These are phyloP conservation scores for Caenorhabditis plicata DNA, from an alignment of 2,888 invertebrate genomes.

Conservation along the genomic window DNA sequence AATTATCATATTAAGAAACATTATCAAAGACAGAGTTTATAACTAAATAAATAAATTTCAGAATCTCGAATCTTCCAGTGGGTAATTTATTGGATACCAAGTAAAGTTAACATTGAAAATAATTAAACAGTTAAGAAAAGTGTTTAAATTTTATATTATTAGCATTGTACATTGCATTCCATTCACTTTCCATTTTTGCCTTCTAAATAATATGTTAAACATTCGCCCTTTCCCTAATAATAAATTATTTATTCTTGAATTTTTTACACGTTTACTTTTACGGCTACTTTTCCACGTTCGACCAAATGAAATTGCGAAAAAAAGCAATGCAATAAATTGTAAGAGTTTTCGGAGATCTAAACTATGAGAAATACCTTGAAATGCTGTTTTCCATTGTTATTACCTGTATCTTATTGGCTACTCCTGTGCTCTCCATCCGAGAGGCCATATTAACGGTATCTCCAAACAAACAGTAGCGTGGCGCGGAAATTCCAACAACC, in stretches of 20 bases:
- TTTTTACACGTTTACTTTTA: constrained; percentile 41
- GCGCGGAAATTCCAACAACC: constrained; percentile 62
- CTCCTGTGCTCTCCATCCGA: constrained; percentile 62
- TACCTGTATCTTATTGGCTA: constrained; percentile 60
- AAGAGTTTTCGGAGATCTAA: constrained; percentile 60
- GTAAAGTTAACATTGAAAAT: too few species aligned
- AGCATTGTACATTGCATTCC: too few species aligned
- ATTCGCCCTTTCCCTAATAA: constrained; percentile 62
- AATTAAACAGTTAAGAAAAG: too few species aligned
- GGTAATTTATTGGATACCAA: too few species aligned
- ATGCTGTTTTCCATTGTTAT: not conserved
- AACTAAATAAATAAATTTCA: too few species aligned
- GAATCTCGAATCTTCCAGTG: too few species aligned
- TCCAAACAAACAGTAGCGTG: constrained; percentile 61
- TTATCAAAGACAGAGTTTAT: too few species aligned
- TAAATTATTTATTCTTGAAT: not conserved
- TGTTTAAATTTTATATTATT: too few species aligned
- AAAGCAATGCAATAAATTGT: constrained; percentile 61
- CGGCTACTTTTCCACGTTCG: constrained; percentile 62
- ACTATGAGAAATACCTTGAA: not conserved
- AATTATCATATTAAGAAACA: too few species aligned
- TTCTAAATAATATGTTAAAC: constrained; percentile 58
- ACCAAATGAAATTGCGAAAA: constrained; percentile 55
- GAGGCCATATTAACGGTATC: constrained; percentile 63
- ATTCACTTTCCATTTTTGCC: constrained; percentile 39